A percentile compares a stretch with the other conserved stretches of the same genome.
phyloP scores from a whole-genome alignment of 2,888 invertebrate genomes.

The Ceraclea dissimilis region DNA sequence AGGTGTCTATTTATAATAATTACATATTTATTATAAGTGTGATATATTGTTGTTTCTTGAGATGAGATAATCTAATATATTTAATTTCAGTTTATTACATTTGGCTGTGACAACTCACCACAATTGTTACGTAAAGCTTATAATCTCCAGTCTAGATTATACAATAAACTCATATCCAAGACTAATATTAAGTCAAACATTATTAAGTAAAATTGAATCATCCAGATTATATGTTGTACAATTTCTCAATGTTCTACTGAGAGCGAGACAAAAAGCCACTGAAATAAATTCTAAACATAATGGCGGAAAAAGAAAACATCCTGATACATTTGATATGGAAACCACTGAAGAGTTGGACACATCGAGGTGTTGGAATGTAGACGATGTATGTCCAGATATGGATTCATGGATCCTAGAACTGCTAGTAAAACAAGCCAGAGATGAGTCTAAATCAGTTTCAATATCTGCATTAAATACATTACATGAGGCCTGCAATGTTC shows the following conservation, averaged over 20 bases:
- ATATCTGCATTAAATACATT: constrained; percentile 74
- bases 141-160: constrained; percentile 88
- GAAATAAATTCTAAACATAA: constrained; percentile 37
- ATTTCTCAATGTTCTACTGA: constrained; percentile 78
- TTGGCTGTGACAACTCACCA: constrained; percentile 77
- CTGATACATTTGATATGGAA: background rate
- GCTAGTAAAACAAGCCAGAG: constrained; percentile 77
- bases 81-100: constrained; percentile 61
- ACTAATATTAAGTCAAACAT: constrained; percentile 53
- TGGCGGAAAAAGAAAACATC: constrained; percentile 27
- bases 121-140: constrained; percentile 88
- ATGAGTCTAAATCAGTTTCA: constrained; percentile 72
- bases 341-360: constrained; percentile 10
- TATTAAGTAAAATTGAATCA: constrained; percentile 50
- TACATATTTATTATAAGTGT: too few relatives aligned
- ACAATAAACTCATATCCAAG: constrained; percentile 64
- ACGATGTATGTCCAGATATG: constrained; percentile 49
- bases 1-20: constrained; percentile 50
- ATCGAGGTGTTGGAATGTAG: constrained; percentile 4
- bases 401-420: constrained; percentile 82
- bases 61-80: too few relatives aligned
- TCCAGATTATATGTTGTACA: constrained; percentile 80
- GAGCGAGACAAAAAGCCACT: constrained; percentile 53
- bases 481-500: constrained; percentile 89
- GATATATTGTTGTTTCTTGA: background rate